Conservation (phyloP, 1,140 invertebrate genomes). For the Tetragnatha versicolor region DNA sequence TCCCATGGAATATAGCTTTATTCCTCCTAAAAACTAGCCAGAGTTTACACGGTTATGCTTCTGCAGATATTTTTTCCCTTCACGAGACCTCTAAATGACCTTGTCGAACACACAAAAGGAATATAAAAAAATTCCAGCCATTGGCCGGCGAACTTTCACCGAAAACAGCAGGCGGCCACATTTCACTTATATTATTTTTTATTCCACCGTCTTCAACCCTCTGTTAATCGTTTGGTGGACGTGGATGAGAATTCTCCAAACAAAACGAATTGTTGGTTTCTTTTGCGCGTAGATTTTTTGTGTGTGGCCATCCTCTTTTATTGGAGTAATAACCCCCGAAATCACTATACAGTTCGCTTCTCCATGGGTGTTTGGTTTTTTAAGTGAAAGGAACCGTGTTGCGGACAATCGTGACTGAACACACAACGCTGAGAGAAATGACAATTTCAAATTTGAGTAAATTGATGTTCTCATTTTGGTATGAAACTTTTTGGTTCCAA, state of each 20-base stretch:
- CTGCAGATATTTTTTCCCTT: not conserved
- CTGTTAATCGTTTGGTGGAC: not conserved
- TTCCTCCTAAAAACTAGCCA: no score
- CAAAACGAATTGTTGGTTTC: not conserved
- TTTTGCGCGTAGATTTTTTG: not conserved
- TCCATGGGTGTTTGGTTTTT: no score
- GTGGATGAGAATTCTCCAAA: not conserved
- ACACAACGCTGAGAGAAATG: no score
- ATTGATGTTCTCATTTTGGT: no score
- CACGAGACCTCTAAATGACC: not conserved
- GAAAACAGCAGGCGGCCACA: not conserved
- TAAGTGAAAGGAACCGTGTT: no score
- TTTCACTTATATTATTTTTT: not conserved
- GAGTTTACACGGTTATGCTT: no score
- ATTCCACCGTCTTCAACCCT: not conserved
- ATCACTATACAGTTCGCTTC: no score
- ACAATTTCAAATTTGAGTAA: no score
- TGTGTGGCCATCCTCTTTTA: not conserved
- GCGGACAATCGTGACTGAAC: no score
- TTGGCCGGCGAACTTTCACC: slow-evolving; percentile 7
- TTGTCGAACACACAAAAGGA: slow-evolving; percentile 6
- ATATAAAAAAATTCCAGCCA: not conserved
- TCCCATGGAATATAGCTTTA: no score
- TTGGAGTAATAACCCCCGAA: no score
- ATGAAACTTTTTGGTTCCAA: no score